These are phyloP conservation scores for Chaenogobius annularis DNA, from an alignment of 2,113 vertebrate genomes.

Conservation along the genomic window DNA sequence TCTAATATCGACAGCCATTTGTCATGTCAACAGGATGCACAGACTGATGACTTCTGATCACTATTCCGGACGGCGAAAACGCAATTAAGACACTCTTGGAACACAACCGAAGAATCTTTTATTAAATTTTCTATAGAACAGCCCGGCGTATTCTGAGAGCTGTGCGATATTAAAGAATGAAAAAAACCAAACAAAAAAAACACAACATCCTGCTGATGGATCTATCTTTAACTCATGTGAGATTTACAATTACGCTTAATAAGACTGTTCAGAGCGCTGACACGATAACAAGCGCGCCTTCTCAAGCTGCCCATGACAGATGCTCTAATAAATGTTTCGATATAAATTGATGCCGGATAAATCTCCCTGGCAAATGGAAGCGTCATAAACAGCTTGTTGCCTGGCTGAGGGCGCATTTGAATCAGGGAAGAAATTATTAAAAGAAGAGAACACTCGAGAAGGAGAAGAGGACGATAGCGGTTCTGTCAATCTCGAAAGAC, in stretches of 20 bases:
- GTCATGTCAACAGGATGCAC: background rate
- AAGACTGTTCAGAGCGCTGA: slow-evolving; percentile 43
- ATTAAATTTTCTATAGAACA: slow-evolving; percentile 32
- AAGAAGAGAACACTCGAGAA: slow-evolving; percentile 7
- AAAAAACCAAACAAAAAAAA: background rate
- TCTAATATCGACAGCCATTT: background rate
- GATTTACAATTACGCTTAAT: slow-evolving; percentile 50
- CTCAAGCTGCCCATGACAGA: slow-evolving; percentile 47
- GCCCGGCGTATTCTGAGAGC: background rate
- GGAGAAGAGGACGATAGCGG: background rate
- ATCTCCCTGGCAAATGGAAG: slow-evolving; percentile 49
- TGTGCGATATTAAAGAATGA: background rate
- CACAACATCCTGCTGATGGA: slow-evolving; percentile 15
- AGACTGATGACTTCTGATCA: slow-evolving; percentile 1
- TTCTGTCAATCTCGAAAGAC: slow-evolving; percentile 4
- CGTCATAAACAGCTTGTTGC: slow-evolving; percentile 52
- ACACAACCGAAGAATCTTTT: slow-evolving; percentile 11
- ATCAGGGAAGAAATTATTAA: slow-evolving; percentile 44
- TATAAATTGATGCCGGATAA: slow-evolving; percentile 60
- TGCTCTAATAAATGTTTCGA: slow-evolving; percentile 54
- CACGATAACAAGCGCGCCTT: slow-evolving; percentile 41
- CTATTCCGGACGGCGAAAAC: slow-evolving; percentile 16
- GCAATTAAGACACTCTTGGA: slow-evolving; percentile 27
- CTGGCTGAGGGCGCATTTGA: slow-evolving; percentile 54
- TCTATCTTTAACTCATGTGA: slow-evolving; percentile 37